A percentile compares a stretch with the other conserved stretches of the same genome.
Evolutionary conservation across 2,888 invertebrate species (phyloP).

Genomic region (Macrophya alboannulata): DNA sequence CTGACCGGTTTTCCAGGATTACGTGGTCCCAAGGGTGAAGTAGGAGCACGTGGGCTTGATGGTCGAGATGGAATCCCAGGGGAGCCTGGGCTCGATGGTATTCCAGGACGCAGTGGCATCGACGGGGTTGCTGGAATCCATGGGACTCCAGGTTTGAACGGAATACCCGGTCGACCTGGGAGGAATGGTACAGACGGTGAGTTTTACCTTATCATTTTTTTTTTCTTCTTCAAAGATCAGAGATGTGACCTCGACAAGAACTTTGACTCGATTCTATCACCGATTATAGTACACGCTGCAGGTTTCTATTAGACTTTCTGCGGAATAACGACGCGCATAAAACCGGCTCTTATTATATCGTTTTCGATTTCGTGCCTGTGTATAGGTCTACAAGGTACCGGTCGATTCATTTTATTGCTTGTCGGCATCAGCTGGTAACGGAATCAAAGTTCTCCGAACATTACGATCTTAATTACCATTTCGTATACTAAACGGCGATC

Average conservation of each 20-base stretch:
- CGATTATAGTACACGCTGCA: not conserved
- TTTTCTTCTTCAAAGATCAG: not conserved
- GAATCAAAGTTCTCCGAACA: not conserved
- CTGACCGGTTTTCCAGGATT: constrained; percentile 81
- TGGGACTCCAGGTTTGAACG: constrained; percentile 89
- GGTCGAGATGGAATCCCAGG: constrained; percentile 95
- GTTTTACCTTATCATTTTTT: constrained; percentile 59
- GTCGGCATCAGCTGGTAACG: constrained; percentile 28
- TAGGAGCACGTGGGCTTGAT: constrained; percentile 89
- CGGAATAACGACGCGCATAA: not conserved
- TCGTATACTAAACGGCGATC: not conserved
- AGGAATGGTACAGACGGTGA: constrained; percentile 87
- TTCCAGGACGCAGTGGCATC: constrained; percentile 92
- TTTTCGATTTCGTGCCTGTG: not conserved
- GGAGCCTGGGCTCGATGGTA: constrained; percentile 94
- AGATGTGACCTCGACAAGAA: too few relatives aligned
- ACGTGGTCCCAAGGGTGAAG: constrained; percentile 83
- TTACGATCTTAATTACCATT: constrained; percentile 35
- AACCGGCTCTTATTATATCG: constrained; percentile 14
- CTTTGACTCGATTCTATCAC: not conserved
- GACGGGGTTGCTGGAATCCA: constrained; percentile 88
- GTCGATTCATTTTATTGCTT: constrained; percentile 36
- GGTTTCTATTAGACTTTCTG: not conserved
- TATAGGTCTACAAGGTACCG: too few relatives aligned
- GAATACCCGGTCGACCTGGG: constrained; percentile 86